Base-by-base conservation (phyloP, 1,140 invertebrate genomes). In the Dreissena polymorpha region DNA sequence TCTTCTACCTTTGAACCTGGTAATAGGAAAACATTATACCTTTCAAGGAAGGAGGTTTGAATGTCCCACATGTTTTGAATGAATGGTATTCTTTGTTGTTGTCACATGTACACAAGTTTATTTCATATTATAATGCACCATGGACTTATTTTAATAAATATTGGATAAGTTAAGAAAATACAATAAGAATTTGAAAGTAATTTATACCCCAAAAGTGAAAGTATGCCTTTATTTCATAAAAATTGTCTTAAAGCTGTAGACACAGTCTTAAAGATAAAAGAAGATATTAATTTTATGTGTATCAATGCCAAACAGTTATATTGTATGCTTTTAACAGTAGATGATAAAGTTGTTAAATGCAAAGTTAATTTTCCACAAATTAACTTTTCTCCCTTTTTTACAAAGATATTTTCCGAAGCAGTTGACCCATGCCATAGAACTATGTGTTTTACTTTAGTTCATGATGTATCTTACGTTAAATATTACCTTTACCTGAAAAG, bases 81-180 rank as follows among this genome's bases (percentile, higher is more conserved):
- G n/a, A n/a, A n/a, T n/a, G n/a, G n/a, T n/a, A n/a, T n/a, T n/a
- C n/a, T n/a, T n/a, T n/a, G n/a, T n/a, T n/a, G n/a, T n/a, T n/a
- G n/a, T n/a, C n/a, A n/a, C n/a, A n/a, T n/a, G n/a, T n/a, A n/a
- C n/a, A n/a, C n/a, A n/a, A n/a, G n/a, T n/a, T n/a, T n/a, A 21
- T 85, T 49, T 18, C 21, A 18, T 23, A 64, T n/a, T 18, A 50
- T 65, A 23, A 68, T 21, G 29, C 78, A 18, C 64, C 76, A 60
- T 85, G 68, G 72, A 21, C 6, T 12, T 75, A 51, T 79, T 78
- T 84, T 55, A 29, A 63, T 21, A 64, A 69, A 16, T 84, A 86
- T 60, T 86, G 85, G 82, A 50, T 84, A 14, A 13, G 27, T 75
- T 86, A 8, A 63, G 85, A 21, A 29, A 84, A 53, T 69, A 64